Evolutionary conservation across 2,113 vertebrate species (phyloP), one percentile per base, ranked within the genome.

Genomic region (Corythornis vintsioides): DNA sequence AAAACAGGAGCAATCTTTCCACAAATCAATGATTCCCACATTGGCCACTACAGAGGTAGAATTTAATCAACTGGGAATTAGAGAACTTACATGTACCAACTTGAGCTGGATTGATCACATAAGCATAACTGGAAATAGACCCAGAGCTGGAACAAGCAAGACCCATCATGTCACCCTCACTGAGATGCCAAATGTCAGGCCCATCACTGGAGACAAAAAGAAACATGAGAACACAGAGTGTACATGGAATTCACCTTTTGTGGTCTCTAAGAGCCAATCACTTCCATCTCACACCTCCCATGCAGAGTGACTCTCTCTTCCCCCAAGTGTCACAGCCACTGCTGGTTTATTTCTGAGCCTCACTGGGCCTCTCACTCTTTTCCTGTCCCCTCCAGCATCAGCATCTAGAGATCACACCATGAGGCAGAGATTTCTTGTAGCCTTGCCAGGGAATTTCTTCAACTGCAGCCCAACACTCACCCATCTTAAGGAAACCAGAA

Each of bases 61-160:
- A 52, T 84, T 89, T 90, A 82, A 90, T 87, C 66, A 95, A 25
- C 74, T 40, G n/a, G 73, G 57, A 89, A 66, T 83, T 52, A 63
- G 86, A 86, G 52, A 83, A 78, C 66, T 43, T 64, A n/a, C 19
- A 75, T 60, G 57, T 86, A 81, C 48, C 61, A 75, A 5, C 76
- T 90, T 81, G 77, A 81, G 83, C 19, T 48, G 65, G 57, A 56
- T 18, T 47, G 43, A 88, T 88, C 82, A 11, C 7, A 56, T 5
- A 19, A 83, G 50, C 61, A 45, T 43, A 35, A 86, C 0, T 71
- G 70, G 81, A 42, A 89, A 81, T 63, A 70, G 59, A 40, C 35
- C 7, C 5, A 9, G 47, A 3, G 4, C 22, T 31, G 24, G 13
- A 66, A 59, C 28, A 55, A 63, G n/a, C 55, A 66, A 66, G 65